Evolutionary conservation across 1,140 invertebrate species (phyloP), one percentile per base, ranked within the genome.

Genomic region (Phocides pigmalion): DNA sequence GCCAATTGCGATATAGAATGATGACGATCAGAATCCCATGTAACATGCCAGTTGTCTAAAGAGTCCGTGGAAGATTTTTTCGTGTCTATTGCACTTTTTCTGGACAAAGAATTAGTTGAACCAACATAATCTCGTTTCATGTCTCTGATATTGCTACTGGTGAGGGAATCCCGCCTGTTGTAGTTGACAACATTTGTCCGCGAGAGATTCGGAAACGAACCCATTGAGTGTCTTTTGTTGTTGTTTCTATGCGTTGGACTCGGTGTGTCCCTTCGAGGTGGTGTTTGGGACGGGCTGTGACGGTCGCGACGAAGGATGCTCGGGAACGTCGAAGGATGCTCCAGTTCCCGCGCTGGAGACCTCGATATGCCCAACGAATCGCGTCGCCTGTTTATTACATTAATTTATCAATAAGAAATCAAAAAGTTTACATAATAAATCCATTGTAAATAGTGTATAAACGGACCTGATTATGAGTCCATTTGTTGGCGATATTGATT

Each of bases 11-110:
- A 79, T 17, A 76, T 62, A 4, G 80, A 80, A 61, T 79, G 72
- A 49, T 82, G 66, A 22, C 94, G 88, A 19, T 92, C 93, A 4
- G 93, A 90, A 72, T 96, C 95, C 94, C 94, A 96, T 6, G 94
- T 94, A 70, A 94, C 93, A 59, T 95, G 93, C 85, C 94, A 94
- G 44, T 93, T 93, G 81, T 95, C 95, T 74, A 96, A 79, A 0
- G 95, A 96, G 82, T 96, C 95, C 3, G 94, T 94, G 0, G 95
- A 96, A 41, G 94, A 95, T 65, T 94, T 92, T 68, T 93, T 87
- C 35, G 89, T 92, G 35, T 93, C 93, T 46, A 92, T 92, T 0
- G 93, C 93, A 47, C 92, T 92, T 62, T 92, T 91, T 56, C 91
- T 90, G 19, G 87, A 86, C 3, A 92, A 62, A 0, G 85, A 88